Evolutionary conservation across 2,888 invertebrate genomes (phyloP).

Genomic region (Oscheius sp.): DNA sequence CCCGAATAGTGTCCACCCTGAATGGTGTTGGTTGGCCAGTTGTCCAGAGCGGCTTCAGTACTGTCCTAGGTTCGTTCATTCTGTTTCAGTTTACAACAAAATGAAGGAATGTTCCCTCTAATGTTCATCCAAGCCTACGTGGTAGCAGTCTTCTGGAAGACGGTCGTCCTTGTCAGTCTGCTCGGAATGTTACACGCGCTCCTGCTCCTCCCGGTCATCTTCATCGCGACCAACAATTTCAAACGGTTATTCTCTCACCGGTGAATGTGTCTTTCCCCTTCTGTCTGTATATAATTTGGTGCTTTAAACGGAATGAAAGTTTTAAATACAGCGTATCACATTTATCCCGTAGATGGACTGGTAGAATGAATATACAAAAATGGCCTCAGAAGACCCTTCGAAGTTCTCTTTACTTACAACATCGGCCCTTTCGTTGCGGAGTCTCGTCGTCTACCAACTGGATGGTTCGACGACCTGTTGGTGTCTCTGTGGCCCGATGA

Average conservation of each 20-base stretch:
- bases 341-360: constrained; percentile 9
- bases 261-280: constrained; percentile 11
- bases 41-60: constrained; percentile 66
- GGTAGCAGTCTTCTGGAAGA: constrained; percentile 72
- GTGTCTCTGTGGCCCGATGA: constrained; percentile 1
- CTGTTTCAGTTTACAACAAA: neutral
- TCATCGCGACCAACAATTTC: constrained; percentile 62
- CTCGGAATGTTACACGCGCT: constrained; percentile 70
- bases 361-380: constrained; percentile 2
- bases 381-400: constrained; percentile 1
- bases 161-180: constrained; percentile 66
- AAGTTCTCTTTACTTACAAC: constrained; percentile 11
- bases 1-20: constrained; percentile 63
- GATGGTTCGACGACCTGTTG: constrained; percentile 27
- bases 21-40: constrained; percentile 71
- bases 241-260: constrained; percentile 37
- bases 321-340: neutral
- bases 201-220: constrained; percentile 67
- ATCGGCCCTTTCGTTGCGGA: constrained; percentile 18
- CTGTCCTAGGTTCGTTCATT: constrained; percentile 52
- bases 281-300: constrained; percentile 31
- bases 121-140: constrained; percentile 71
- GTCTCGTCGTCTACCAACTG: constrained; percentile 36
- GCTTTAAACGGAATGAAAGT: constrained; percentile 26
- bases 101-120: constrained; percentile 66